Conservation (phyloP, 2,888 invertebrate genomes). For the Antitype chi region DNA sequence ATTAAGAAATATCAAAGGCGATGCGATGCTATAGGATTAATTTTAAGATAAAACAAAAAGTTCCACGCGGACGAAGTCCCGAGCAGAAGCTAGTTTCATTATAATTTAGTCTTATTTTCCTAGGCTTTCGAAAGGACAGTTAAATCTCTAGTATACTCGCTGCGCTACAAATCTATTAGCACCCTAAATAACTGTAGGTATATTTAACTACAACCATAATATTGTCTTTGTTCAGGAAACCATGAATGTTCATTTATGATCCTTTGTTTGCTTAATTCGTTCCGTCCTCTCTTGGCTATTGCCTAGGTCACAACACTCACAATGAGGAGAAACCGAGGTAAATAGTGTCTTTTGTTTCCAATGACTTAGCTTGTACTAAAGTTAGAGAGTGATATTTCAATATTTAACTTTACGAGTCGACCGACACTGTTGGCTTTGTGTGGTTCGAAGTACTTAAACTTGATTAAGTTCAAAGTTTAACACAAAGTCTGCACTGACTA, state of each 20-base stretch:
- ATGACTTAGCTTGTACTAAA: constrained; percentile 6
- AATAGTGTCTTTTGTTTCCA: constrained; percentile 39
- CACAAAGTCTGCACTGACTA: background rate
- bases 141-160: background rate
- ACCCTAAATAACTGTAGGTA: constrained; percentile 14
- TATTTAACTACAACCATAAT: constrained; percentile 35
- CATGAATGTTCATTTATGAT: constrained; percentile 53
- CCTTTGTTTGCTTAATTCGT: constrained; percentile 47
- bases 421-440: background rate
- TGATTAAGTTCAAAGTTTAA: background rate
- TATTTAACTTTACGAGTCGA: constrained; percentile 18
- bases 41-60: too few species aligned
- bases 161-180: background rate
- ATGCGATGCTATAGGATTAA: too few species aligned
- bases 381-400: constrained; percentile 1
- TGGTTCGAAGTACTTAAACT: constrained; percentile 1
- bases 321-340: constrained; percentile 17
- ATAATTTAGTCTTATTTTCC: background rate
- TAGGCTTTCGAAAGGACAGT: too few species aligned
- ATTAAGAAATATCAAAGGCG: too few species aligned
- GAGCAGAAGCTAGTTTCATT: background rate
- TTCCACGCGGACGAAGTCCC: too few species aligned
- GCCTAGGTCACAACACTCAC: constrained; percentile 43
- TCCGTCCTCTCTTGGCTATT: constrained; percentile 29
- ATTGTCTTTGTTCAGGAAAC: constrained; percentile 41